Evolutionary conservation across 2,113 vertebrate species (phyloP).

Genomic region (Bucco capensis): DNA sequence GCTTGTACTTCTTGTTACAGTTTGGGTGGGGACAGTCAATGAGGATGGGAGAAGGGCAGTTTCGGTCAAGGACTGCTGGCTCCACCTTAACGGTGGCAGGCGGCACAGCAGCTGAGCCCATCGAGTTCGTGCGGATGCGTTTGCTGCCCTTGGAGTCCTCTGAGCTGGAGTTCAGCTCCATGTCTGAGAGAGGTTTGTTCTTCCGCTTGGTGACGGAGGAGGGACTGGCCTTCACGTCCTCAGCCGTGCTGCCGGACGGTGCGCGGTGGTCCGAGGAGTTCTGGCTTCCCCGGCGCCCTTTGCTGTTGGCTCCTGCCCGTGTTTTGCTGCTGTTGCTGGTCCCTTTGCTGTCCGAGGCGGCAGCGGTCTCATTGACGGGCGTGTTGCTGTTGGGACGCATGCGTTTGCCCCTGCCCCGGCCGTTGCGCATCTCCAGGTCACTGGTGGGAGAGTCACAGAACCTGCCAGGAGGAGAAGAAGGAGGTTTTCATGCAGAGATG

Average conservation of each 20-base stretch:
- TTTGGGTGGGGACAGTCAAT: constrained; percentile 98
- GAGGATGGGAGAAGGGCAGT: constrained; percentile 92
- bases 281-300: constrained; percentile 94
- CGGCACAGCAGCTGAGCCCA: constrained; percentile 73
- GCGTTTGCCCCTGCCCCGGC: constrained; percentile 92
- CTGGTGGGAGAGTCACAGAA: constrained; percentile 99
- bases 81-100: constrained; percentile 83
- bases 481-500: background rate
- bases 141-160: constrained; percentile 98
- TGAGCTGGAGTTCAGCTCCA: constrained; percentile 99
- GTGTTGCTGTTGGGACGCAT: constrained; percentile 95
- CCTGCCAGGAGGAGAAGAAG: constrained; percentile 68
- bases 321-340: constrained; percentile 90
- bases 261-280: constrained; percentile 93
- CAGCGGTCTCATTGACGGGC: constrained; percentile 83
- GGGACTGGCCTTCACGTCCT: constrained; percentile 95
- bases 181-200: constrained; percentile 91
- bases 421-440: constrained; percentile 96
- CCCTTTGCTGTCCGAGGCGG: constrained; percentile 90
- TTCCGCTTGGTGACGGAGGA: constrained; percentile 92
- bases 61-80: constrained; percentile 84
- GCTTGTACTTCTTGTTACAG: constrained; percentile 99
- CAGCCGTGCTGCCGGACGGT: constrained; percentile 79
- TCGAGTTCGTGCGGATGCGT: constrained; percentile 92
- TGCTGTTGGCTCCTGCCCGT: constrained; percentile 89